Conservation (phyloP, 2,888 invertebrate species). For the Zele albiditarsus region DNA sequence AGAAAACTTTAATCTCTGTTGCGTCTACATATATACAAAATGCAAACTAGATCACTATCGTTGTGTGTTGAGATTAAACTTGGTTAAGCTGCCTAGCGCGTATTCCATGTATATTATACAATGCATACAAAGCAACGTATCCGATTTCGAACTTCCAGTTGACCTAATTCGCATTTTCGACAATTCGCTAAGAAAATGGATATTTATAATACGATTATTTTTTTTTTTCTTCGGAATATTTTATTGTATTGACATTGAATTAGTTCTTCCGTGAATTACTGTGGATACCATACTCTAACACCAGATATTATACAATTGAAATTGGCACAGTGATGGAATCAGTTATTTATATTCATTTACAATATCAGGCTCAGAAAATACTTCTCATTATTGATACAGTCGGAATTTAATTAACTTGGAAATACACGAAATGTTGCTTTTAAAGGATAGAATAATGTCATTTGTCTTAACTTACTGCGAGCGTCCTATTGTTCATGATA, state of each 20-base stretch:
- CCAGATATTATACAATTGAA: too few species aligned
- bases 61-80: conserved; percentile 10
- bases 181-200: background rate
- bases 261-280: too few species aligned
- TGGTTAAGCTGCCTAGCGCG: conserved; percentile 2
- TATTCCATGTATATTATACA: background rate
- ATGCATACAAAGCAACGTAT: conserved; percentile 14
- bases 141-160: conserved; percentile 17
- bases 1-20: background rate
- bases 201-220: background rate
- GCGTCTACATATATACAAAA: background rate
- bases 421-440: too few species aligned
- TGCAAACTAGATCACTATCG: background rate
- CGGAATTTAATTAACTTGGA: too few species aligned
- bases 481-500: too few species aligned
- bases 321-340: too few species aligned
- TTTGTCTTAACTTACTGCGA: too few species aligned
- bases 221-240: background rate
- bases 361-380: too few species aligned
- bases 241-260: background rate
- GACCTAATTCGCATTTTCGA: background rate
- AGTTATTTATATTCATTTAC: too few species aligned
- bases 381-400: too few species aligned
- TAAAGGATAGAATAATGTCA: too few species aligned
- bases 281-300: too few species aligned